A percentile compares a stretch with the other conserved stretches of the same genome.
These are phyloP conservation scores for Cyrtonyx montezumae DNA, from an alignment of 2,113 vertebrate species.

Conservation along the genomic window DNA sequence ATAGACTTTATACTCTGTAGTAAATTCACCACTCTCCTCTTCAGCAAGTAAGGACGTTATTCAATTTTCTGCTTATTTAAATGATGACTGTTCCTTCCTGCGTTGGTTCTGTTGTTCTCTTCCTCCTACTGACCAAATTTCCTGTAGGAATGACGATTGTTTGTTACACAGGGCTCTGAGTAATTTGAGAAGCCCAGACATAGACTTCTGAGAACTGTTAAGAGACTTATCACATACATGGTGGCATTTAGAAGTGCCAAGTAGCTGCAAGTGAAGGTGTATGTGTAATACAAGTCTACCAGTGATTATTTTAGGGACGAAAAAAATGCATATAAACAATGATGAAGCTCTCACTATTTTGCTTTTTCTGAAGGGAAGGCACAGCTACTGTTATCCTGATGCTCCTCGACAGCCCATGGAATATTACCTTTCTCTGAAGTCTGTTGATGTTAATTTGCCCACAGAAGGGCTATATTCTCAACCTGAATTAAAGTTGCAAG, in stretches of 20 bases:
- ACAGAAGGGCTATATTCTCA: neutral
- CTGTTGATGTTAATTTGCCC: neutral
- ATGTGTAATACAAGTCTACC: neutral
- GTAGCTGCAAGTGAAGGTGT: neutral
- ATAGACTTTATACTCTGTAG: neutral
- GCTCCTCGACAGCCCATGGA: neutral
- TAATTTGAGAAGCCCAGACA: neutral
- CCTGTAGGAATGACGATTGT: neutral
- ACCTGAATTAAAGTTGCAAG: neutral
- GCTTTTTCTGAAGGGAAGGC: neutral
- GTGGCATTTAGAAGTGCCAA: neutral
- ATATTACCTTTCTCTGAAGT: neutral
- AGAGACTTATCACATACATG: neutral
- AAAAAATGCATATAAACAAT: neutral
- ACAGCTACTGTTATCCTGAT: neutral
- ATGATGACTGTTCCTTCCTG: neutral
- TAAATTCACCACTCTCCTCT: neutral
- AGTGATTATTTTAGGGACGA: neutral
- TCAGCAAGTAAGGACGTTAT: neutral
- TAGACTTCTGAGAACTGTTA: neutral
- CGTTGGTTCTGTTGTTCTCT: neutral
- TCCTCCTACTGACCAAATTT: neutral
- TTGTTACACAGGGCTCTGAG: neutral
- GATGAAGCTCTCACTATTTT: neutral
- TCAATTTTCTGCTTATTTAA: neutral